Evolutionary conservation across 2,113 vertebrate genomes (phyloP).

Genomic region (Sula dactylatra): DNA sequence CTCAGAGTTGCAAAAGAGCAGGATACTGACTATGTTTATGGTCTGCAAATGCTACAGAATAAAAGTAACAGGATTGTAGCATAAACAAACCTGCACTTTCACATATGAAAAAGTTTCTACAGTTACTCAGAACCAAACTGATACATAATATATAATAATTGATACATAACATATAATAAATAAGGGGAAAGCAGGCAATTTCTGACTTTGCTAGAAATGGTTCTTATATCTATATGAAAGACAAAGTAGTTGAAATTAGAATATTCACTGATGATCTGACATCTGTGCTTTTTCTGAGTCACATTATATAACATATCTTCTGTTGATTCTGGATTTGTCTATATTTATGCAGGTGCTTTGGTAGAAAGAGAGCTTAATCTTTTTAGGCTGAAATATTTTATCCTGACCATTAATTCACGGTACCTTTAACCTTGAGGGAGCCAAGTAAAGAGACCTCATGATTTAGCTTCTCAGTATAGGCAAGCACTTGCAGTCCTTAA

Average conservation of each 20-base stretch:
- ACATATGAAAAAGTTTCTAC: neutral
- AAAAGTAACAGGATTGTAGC: neutral
- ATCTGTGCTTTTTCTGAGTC: neutral
- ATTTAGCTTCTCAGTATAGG: neutral
- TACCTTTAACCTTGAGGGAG: neutral
- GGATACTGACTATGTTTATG: neutral
- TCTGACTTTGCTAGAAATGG: neutral
- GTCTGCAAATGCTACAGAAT: neutral
- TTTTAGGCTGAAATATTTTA: neutral
- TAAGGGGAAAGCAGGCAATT: neutral
- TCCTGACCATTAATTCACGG: neutral
- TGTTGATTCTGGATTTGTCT: conserved; percentile 9
- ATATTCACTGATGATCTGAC: neutral
- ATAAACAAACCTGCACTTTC: neutral
- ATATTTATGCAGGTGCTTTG: neutral
- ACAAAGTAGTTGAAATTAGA: neutral
- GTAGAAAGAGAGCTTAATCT: neutral
- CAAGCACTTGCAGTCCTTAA: neutral
- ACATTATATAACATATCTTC: neutral
- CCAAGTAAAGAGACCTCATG: neutral
- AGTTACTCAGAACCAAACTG: neutral
- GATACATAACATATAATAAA: neutral
- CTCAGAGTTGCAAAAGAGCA: neutral
- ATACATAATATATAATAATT: neutral
- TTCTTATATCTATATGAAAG: neutral